Evolutionary conservation across 2,113 vertebrate genomes (phyloP).

Genomic region (Halcyon malimbica): DNA sequence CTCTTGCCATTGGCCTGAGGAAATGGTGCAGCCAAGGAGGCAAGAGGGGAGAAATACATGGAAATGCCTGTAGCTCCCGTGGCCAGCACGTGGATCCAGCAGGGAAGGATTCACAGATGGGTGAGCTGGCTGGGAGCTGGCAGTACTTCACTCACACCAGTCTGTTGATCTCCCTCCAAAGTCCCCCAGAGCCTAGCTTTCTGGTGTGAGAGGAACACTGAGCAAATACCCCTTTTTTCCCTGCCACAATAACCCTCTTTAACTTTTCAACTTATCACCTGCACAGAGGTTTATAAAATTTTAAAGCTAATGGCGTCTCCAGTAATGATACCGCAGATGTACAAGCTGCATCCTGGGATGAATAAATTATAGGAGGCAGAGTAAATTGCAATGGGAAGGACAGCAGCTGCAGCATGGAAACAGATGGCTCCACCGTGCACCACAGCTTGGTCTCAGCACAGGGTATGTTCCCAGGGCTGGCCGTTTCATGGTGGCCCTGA

Average conservation of each 20-base stretch:
- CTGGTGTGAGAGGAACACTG: constrained; percentile 18
- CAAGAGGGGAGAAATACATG: neutral
- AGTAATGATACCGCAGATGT: constrained; percentile 68
- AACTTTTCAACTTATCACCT: constrained; percentile 70
- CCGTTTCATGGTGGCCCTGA: neutral
- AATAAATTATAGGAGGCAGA: constrained; percentile 63
- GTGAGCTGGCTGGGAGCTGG: neutral
- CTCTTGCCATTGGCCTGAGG: neutral
- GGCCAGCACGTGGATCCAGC: neutral
- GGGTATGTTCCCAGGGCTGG: neutral
- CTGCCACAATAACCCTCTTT: constrained; percentile 51
- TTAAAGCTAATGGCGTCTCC: constrained; percentile 57
- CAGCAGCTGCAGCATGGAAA: constrained; percentile 56
- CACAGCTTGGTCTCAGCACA: neutral
- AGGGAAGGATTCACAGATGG: neutral
- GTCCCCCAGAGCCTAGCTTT: neutral
- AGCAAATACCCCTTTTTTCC: constrained; percentile 8
- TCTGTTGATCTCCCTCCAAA: neutral
- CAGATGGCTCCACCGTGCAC: neutral
- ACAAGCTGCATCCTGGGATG: constrained; percentile 65
- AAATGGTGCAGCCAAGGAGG: neutral
- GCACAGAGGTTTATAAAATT: constrained; percentile 60
- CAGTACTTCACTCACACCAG: neutral
- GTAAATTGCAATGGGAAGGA: constrained; percentile 54
- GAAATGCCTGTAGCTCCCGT: neutral